Evolutionary conservation across 2,113 vertebrate genomes (phyloP), one percentile per base, ranked within the genome.

Genomic region (Phyllostomus hastatus): DNA sequence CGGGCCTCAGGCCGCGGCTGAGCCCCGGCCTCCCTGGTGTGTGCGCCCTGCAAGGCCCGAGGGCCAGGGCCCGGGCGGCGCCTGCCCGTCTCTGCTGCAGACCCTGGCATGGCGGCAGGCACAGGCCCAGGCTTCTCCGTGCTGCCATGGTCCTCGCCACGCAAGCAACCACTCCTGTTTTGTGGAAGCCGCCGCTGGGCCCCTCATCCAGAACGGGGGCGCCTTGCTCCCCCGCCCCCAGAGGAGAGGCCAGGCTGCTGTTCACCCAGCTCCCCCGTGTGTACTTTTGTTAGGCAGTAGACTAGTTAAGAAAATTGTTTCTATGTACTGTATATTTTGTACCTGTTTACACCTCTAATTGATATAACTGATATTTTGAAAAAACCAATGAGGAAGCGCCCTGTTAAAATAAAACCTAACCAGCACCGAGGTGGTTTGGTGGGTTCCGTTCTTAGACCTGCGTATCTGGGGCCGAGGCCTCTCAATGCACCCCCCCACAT

Each of bases 291-390:
- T 98, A 97, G 97, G 90, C 92, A 80, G 93, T 98, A 97, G 97
- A 93, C 82, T 97, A 97, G 97, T 94, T 96, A 94, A 90, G 88
- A 90, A 88, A 85, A 95, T 92, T 82, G 97, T 97, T 97, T 98
- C 97, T 98, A 94, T 97, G 97, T 98, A 97, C 96, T 98, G 97
- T 97, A 97, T 97, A 98, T 98, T 98, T 98, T 98, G 97, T 97
- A 97, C 96, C 85, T 96, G 96, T 97, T 97, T 97, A 97, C 97
- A 97, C 96, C 97, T 97, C 95, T 97, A 97, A 98, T 97, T 97
- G 95, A 96, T 96, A 96, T 93, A 98, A 98, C 96, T 95, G 97
- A 97, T 98, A 97, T 97, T 97, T 97, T 97, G 95, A 90, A 89
- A 89, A 94, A 96, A 92, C n/a, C 95, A 93, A 95, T 75, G 90